A percentile compares a stretch with the other conserved stretches of the same genome.
Evolutionary conservation across 2,797 vertebrate genomes (phyloP).

Genomic region (Thripadectes ignobilis): DNA sequence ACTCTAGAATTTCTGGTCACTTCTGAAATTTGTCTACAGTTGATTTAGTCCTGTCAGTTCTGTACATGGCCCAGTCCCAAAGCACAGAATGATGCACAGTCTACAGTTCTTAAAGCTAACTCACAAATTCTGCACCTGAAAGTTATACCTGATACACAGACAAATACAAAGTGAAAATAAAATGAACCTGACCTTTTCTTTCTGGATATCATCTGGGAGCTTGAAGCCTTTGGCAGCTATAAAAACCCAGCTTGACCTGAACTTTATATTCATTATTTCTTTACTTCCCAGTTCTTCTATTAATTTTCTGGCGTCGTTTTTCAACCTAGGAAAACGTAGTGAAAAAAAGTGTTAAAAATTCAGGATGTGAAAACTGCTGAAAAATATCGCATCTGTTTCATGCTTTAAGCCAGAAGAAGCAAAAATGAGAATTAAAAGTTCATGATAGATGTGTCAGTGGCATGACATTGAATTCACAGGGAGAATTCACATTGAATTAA

Average conservation of each 20-base stretch:
- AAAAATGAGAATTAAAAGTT: neutral
- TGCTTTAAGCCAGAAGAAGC: neutral
- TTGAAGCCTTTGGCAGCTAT: constrained; percentile 73
- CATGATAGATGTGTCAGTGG: neutral
- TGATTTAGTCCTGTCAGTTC: neutral
- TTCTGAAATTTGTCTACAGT: neutral
- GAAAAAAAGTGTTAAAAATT: neutral
- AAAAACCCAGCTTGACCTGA: constrained; percentile 80
- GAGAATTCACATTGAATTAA: neutral
- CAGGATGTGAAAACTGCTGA: neutral
- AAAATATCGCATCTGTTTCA: neutral
- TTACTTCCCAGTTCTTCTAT: constrained; percentile 75
- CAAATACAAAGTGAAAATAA: neutral
- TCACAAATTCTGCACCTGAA: neutral
- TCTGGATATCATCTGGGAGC: constrained; percentile 69
- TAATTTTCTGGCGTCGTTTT: constrained; percentile 1
- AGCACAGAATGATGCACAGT: neutral
- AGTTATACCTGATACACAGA: neutral
- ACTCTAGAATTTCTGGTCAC: neutral
- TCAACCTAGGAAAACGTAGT: constrained; percentile 47
- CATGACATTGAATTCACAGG: neutral
- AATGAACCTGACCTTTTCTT: constrained; percentile 75
- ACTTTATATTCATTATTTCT: constrained; percentile 72
- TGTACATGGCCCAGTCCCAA: neutral
- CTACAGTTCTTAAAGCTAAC: neutral